A percentile compares a stretch with the other conserved stretches of the same genome.
These are phyloP conservation scores for Drosophila carrolli DNA, from an alignment of 1,140 invertebrate species.

Conservation along the genomic window DNA sequence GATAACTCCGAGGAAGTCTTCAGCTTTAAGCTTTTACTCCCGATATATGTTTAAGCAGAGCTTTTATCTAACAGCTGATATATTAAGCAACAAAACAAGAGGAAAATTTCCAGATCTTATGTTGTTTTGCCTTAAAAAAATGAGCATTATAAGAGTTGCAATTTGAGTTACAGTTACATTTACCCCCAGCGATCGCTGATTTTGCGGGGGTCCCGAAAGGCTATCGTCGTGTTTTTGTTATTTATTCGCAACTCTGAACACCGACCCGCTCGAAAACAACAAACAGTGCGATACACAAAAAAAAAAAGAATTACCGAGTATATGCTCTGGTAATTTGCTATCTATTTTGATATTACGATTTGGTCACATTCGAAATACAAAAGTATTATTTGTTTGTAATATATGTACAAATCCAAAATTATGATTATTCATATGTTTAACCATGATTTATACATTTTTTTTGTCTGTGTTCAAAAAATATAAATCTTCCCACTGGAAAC, in stretches of 20 bases:
- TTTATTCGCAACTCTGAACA: constrained; percentile 28
- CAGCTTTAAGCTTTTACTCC: constrained; percentile 1
- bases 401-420: too few species aligned
- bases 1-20: not conserved
- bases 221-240: constrained; percentile 55
- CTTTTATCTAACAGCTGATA: constrained; percentile 1
- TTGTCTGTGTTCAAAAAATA: not conserved
- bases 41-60: not conserved
- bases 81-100: not conserved
- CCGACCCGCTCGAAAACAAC: constrained; percentile 22
- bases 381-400: too few species aligned
- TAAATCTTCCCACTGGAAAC: constrained; percentile 15
- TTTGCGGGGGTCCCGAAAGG: constrained; percentile 28
- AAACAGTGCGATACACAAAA: not conserved
- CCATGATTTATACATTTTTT: not conserved
- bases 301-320: not conserved
- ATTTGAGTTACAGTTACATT: constrained; percentile 25
- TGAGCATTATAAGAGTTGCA: constrained; percentile 15
- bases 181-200: constrained; percentile 44
- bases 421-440: too few species aligned
- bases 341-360: too few species aligned
- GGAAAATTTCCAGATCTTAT: constrained; percentile 12
- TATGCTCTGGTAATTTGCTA: too few species aligned
- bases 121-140: not conserved
- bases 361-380: too few species aligned